Evolutionary conservation across 2,113 vertebrate genomes (phyloP), one percentile per base, ranked within the genome.

Genomic region (Tenebrosternarchus preto): DNA sequence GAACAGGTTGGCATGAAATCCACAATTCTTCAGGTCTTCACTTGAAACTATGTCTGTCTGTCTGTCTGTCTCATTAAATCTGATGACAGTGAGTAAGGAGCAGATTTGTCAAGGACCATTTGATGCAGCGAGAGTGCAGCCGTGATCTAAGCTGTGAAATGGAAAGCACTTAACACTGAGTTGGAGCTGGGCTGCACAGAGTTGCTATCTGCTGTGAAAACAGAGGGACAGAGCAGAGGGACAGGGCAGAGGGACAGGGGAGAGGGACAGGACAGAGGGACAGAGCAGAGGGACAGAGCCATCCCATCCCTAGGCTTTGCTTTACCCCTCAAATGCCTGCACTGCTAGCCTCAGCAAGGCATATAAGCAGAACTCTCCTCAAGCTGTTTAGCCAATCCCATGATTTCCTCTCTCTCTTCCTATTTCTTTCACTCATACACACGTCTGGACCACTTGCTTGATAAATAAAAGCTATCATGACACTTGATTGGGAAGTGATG

Each of bases 391-490:
- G 46, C 66, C 69, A 73, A 70, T 80, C 78, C 72, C 46, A 61
- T 33, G 16, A 31, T 27, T 33, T 6, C 36, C 73, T 60, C 19
- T 36, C 27, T 59, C 59, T 75, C 56, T 16, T 24, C 27, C 60
- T 19, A n/a, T 22, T 31, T 59, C 70, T 36, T 22, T 46, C 74
- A 82, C 84, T 77, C 83, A 83, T 88, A 50, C 39, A 29, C 76
- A 89, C 84, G 78, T 85, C 64, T 86, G 85, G 77, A 87, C 86
- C 86, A 84, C 87, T 87, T 86, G 33, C 53, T 24, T 20, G 87
- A 90, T 88, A 76, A 89, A 87, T 89, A 89, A 90, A 92, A 88
- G 81, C 89, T 80, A 89, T 86, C 87, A 88, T 84, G 63, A 76
- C 22, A 5, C 80, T 74, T 24, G 61, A 71, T 53, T 11, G 73